Conservation (phyloP, 1,140 invertebrate species). For the Drosophila repleta region DNA sequence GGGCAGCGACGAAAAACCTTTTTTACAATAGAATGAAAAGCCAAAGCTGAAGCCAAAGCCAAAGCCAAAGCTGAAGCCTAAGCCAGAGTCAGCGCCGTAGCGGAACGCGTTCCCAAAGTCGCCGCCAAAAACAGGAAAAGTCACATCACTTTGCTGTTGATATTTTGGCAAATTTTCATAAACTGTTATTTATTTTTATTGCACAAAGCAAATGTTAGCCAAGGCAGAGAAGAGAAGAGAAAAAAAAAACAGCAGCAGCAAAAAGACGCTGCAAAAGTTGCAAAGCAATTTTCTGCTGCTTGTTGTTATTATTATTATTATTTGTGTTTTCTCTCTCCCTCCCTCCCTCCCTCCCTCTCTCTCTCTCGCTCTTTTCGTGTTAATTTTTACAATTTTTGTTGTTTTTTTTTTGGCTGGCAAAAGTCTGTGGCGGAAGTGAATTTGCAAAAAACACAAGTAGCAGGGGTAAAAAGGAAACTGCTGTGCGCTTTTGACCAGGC, state of each 20-base stretch:
- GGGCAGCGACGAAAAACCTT: conserved; percentile 58
- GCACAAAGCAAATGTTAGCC: conserved; percentile 68
- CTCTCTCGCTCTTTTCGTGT: conserved; percentile 9
- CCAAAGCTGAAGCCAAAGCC: conserved; percentile 38
- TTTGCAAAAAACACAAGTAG: conserved; percentile 63
- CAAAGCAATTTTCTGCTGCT: conserved; percentile 66
- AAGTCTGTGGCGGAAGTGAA: conserved; percentile 72
- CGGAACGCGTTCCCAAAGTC: conserved; percentile 48
- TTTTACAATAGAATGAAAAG: conserved; percentile 55
- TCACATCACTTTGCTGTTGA: conserved; percentile 57
- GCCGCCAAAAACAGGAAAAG: conserved; percentile 72
- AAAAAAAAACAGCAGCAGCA: conserved; percentile 1
- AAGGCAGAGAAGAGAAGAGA: conserved; percentile 26
- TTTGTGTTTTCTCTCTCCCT: neutral
- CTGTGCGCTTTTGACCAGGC: conserved; percentile 69
- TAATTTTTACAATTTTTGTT: conserved; percentile 39
- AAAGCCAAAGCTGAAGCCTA: too few species aligned
- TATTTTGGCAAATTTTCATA: conserved; percentile 83
- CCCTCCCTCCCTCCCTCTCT: too few species aligned
- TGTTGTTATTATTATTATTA: conserved; percentile 43
- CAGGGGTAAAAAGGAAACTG: conserved; percentile 54
- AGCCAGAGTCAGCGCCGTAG: too few species aligned
- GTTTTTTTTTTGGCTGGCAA: conserved; percentile 46
- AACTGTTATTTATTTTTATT: conserved; percentile 81
- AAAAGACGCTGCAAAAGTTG: conserved; percentile 53